phyloP scores from a whole-genome alignment of 2,888 invertebrate species.

The Pyrocoelia pectoralis region DNA sequence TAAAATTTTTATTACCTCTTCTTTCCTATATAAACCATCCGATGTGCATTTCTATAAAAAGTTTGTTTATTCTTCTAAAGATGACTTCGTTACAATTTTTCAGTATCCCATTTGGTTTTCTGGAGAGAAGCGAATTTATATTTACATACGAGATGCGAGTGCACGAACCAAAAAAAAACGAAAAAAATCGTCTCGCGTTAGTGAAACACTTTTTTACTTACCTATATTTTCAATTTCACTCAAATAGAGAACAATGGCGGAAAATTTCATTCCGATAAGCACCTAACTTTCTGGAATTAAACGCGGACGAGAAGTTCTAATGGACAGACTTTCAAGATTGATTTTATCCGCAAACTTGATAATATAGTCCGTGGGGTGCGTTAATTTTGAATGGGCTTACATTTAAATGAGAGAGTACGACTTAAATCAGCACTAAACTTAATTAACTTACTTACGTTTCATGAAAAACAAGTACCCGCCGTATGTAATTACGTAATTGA shows the following conservation, averaged over 20 bases:
- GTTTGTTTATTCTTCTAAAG: slow-evolving; percentile 17
- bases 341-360: slow-evolving; percentile 9
- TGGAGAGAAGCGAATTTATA: neutral
- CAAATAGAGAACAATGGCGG: slow-evolving; percentile 2
- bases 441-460: too few species aligned
- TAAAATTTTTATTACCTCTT: slow-evolving; percentile 25
- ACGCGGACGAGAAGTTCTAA: slow-evolving; percentile 6
- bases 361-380: slow-evolving; percentile 2
- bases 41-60: slow-evolving; percentile 16
- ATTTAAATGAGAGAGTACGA: neutral
- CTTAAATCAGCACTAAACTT: neutral
- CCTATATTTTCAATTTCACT: neutral
- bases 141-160: slow-evolving; percentile 1
- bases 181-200: neutral
- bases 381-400: neutral
- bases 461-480: too few species aligned
- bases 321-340: slow-evolving; percentile 12
- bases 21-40: slow-evolving; percentile 7
- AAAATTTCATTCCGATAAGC: slow-evolving; percentile 6
- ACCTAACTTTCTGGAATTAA: slow-evolving; percentile 2
- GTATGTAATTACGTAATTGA: too few species aligned
- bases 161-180: neutral
- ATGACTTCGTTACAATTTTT: slow-evolving; percentile 9
- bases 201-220: neutral
- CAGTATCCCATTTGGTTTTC: slow-evolving; percentile 1